A percentile compares a stretch with the other conserved stretches of the same genome.
Conservation (phyloP, 2,113 vertebrate species). For the Megaceryle maxima region DNA sequence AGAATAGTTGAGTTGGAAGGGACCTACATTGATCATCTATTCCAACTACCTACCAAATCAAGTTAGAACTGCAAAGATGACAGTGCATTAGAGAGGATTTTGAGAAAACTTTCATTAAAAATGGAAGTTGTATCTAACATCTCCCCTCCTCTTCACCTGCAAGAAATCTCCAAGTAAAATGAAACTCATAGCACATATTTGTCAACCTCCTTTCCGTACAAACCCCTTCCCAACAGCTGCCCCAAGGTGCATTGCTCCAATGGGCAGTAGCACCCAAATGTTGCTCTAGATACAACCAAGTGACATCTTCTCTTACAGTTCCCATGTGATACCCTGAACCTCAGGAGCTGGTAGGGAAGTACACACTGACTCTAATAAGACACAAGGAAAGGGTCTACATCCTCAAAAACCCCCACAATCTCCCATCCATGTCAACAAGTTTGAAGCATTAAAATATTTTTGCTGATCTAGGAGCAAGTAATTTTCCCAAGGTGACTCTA, state of each 20-base stretch:
- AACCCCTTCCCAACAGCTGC: neutral
- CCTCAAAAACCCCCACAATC: rapidly evolving
- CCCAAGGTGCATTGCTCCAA: rapidly evolving
- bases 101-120: neutral
- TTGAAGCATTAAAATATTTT: neutral
- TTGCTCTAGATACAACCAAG: neutral
- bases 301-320: neutral
- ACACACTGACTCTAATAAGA: rapidly evolving
- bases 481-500: too few species aligned
- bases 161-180: neutral
- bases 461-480: neutral
- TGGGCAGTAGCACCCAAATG: rapidly evolving
- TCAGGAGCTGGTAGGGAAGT: neutral
- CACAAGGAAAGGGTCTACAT: neutral
- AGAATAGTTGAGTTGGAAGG: neutral
- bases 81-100: neutral
- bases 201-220: neutral
- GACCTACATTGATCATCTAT: neutral
- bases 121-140: neutral
- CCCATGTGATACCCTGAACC: neutral
- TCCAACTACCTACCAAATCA: neutral
- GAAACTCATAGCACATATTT: neutral
- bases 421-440: neutral
- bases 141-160: neutral
- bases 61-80: neutral